Evolutionary conservation across 2,888 invertebrate genomes (phyloP).

Genomic region (Apotomis betuletana): DNA sequence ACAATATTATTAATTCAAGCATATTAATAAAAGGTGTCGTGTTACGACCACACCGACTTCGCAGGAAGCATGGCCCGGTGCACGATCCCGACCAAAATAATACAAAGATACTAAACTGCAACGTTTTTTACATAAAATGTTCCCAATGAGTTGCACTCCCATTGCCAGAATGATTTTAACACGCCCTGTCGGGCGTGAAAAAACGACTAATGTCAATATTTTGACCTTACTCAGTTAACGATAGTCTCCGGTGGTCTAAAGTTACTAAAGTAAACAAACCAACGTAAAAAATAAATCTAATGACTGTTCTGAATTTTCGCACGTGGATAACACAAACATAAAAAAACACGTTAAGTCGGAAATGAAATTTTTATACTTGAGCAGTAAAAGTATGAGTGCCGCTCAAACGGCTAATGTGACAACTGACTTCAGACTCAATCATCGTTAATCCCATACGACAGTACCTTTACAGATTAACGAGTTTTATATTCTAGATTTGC

Average conservation of each 20-base stretch:
- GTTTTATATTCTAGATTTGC: not conserved
- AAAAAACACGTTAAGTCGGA: slow-evolving; percentile 36
- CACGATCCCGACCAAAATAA: slow-evolving; percentile 76
- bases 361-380: slow-evolving; percentile 58
- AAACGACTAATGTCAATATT: slow-evolving; percentile 57
- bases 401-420: slow-evolving; percentile 53
- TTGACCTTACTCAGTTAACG: slow-evolving; percentile 56
- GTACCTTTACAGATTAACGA: slow-evolving; percentile 34
- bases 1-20: slow-evolving; percentile 82
- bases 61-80: slow-evolving; percentile 81
- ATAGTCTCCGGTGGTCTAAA: slow-evolving; percentile 35
- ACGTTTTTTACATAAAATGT: slow-evolving; percentile 61
- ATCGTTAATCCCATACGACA: slow-evolving; percentile 63
- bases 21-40: slow-evolving; percentile 78
- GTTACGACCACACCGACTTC: slow-evolving; percentile 81
- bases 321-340: slow-evolving; percentile 39
- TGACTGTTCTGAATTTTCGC: slow-evolving; percentile 30
- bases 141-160: slow-evolving; percentile 65
- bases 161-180: slow-evolving; percentile 59
- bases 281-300: slow-evolving; percentile 26
- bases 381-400: slow-evolving; percentile 61
- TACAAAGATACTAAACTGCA: slow-evolving; percentile 67
- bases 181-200: slow-evolving; percentile 36
- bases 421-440: slow-evolving; percentile 61
- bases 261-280: not conserved